phyloP scores from a whole-genome alignment of 2,797 vertebrate species.

The Sebastiscus tertius region DNA sequence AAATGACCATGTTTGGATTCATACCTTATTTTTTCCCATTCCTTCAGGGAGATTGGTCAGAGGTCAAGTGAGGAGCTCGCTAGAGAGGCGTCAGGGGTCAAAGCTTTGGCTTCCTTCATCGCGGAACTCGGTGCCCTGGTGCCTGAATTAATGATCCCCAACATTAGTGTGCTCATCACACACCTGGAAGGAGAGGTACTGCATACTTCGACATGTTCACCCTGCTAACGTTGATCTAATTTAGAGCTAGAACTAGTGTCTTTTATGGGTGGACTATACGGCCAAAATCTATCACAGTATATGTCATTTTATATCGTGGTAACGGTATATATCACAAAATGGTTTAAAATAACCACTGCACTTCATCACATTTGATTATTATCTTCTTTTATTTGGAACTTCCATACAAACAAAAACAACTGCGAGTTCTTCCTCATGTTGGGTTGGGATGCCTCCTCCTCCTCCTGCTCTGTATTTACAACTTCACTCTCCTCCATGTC shows the following conservation, averaged over 20 bases:
- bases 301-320: too few relatives aligned
- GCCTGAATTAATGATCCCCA: slow-evolving; percentile 89
- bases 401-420: too few relatives aligned
- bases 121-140: slow-evolving; percentile 87
- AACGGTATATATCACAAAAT: too few relatives aligned
- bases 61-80: slow-evolving; percentile 90
- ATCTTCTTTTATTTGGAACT: too few relatives aligned
- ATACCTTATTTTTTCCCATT: not conserved
- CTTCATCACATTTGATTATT: too few relatives aligned
- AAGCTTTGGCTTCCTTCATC: slow-evolving; percentile 89
- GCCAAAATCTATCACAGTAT: too few relatives aligned
- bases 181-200: slow-evolving; percentile 94
- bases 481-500: too few relatives aligned
- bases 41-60: slow-evolving; percentile 92
- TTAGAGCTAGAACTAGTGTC: not conserved
- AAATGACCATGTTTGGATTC: not conserved
- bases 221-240: not conserved
- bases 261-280: too few relatives aligned
- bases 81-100: slow-evolving; percentile 88
- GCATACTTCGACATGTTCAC: not conserved
- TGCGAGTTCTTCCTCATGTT: too few relatives aligned
- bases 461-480: too few relatives aligned
- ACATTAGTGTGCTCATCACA: slow-evolving; percentile 90
- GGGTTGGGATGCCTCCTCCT: too few relatives aligned
- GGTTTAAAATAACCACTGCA: too few relatives aligned